phyloP scores from a whole-genome alignment of 2,888 invertebrate species.

The Drosophila buzzatii region DNA sequence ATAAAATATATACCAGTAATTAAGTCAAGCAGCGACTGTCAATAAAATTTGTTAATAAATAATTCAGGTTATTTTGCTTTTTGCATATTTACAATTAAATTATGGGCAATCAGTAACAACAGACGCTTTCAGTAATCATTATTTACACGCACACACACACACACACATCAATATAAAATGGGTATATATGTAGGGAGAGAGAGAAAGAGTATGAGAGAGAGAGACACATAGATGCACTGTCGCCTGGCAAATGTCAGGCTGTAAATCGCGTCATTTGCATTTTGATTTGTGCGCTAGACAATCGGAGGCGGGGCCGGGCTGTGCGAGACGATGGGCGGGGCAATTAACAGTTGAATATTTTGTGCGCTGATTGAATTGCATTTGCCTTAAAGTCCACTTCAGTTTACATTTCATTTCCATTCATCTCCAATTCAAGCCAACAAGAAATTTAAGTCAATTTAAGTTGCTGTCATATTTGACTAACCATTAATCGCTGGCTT shows the following conservation, averaged over 20 bases:
- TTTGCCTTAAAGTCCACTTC: constrained; percentile 24
- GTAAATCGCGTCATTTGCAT: constrained; percentile 73
- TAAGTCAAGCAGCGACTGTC: constrained; percentile 81
- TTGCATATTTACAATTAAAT: constrained; percentile 78
- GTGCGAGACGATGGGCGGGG: not conserved
- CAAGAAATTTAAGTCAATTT: not conserved
- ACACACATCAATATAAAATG: constrained; percentile 13
- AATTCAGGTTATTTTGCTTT: constrained; percentile 79
- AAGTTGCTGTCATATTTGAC: constrained; percentile 43
- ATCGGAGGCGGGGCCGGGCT: constrained; percentile 2
- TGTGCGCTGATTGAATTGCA: constrained; percentile 61
- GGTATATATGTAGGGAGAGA: not conserved
- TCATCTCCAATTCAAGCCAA: not conserved
- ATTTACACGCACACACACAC: constrained; percentile 49
- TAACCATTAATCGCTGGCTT: constrained; percentile 35
- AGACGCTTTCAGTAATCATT: constrained; percentile 78
- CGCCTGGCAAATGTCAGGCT: constrained; percentile 49
- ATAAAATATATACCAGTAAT: constrained; percentile 80
- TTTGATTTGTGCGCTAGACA: constrained; percentile 77
- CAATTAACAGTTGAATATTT: constrained; percentile 58
- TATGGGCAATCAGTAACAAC: constrained; percentile 79
- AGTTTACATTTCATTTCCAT: not conserved
- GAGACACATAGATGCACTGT: constrained; percentile 28
- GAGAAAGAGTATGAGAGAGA: too few species aligned
- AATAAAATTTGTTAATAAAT: constrained; percentile 80